Evolutionary conservation across 2,888 invertebrate genomes (phyloP), one percentile per base, ranked within the genome.

Genomic region (Entomobrya proxima): DNA sequence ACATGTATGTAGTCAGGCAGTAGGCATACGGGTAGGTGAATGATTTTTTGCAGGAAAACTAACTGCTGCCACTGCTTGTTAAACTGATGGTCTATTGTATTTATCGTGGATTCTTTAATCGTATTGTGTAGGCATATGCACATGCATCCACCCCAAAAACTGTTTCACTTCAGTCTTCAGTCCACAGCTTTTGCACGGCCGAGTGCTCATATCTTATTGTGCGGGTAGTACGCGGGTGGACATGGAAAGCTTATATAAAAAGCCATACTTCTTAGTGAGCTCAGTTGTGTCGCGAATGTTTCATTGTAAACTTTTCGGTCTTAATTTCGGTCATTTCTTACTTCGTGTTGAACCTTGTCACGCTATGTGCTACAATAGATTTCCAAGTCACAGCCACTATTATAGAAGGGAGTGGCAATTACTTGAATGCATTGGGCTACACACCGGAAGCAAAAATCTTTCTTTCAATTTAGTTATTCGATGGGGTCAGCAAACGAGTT

Each of bases 271-370:
- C 18, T 61, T 61, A 6, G 13, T 61, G 5, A n/a, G 15, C 61
- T 58, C 30, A 30, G 52, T 21, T 69, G 21, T 64, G 67, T 69
- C 67, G 40, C 67, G 40, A 69, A 69, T 69, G 67, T 44, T 69
- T 69, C 37, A 37, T 58, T 35, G 64, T 67, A 64, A 67, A 67
- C 79, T 79, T 79, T 75, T 79, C 64, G 67, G 40, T 79, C 79
- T 52, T 55, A 55, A 58, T 32, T 67, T 44, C 37, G 67, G 79
- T 79, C 67, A 79, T 67, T 79, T 79, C 77, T 40, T 75, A 18
- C 50, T 67, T 69, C 69, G 72, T 80, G 80, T 80, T 72, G 80
- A 72, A 58, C 55, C 55, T 69, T 69, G 80, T 80, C 80, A 80
- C 80, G 80, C 80, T 44, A 80, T 69, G 67, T 69, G 40, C 67